Evolutionary conservation across 2,113 vertebrate genomes (phyloP).

Genomic region (Vulpes vulpes): DNA sequence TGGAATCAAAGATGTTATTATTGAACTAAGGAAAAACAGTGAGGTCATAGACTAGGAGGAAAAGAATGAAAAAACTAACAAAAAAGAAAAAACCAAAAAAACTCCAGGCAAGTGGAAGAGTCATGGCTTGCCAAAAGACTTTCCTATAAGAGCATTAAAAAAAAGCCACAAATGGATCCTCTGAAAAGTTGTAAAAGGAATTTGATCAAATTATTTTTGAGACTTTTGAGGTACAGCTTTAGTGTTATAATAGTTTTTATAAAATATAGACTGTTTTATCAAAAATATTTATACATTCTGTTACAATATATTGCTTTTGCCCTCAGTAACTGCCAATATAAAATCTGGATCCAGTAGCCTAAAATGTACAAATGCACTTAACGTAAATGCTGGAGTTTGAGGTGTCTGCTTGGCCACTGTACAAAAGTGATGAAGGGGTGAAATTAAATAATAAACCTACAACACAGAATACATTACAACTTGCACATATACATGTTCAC

Average conservation of each 20-base stretch:
- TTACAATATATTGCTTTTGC: conserved; percentile 90
- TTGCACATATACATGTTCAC: conserved; percentile 89
- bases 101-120: conserved; percentile 64
- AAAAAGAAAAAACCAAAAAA: background rate
- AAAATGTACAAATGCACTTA: conserved; percentile 70
- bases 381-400: conserved; percentile 73
- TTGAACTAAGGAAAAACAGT: conserved; percentile 61
- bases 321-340: conserved; percentile 87
- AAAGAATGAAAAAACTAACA: conserved; percentile 22
- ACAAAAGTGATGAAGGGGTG: conserved; percentile 85
- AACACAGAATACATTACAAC: conserved; percentile 88
- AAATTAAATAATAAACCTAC: conserved; percentile 86
- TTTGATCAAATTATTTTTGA: conserved; percentile 83
- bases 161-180: conserved; percentile 75
- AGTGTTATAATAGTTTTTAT: conserved; percentile 90
- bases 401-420: conserved; percentile 83
- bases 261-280: conserved; percentile 90
- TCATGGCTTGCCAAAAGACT: conserved; percentile 68
- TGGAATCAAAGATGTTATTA: background rate
- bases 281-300: conserved; percentile 93
- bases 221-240: conserved; percentile 92
- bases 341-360: conserved; percentile 87
- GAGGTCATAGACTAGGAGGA: conserved; percentile 34
- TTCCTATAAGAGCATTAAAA: conserved; percentile 71
- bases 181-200: conserved; percentile 76